Conservation (phyloP, 2,888 invertebrate genomes). For the Axea sp. region DNA sequence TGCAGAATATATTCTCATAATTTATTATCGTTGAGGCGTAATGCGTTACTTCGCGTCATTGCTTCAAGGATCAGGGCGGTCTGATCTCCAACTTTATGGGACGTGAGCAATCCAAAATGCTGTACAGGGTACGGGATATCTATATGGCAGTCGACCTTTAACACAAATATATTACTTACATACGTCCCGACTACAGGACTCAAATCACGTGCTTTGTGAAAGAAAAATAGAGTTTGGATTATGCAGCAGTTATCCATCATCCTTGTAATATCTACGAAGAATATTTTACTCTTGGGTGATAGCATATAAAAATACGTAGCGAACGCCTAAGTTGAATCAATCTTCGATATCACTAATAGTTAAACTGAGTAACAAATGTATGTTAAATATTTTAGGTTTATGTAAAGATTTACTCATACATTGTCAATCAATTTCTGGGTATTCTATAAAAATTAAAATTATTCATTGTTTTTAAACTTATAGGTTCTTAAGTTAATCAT, state of each 20-base stretch:
- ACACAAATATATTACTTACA: slow-evolving; percentile 47
- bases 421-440: no score
- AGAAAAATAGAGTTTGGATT: slow-evolving; percentile 57
- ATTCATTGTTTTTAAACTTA: no score
- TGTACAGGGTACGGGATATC: slow-evolving; percentile 22
- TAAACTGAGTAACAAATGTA: slow-evolving; percentile 26
- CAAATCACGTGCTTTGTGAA: slow-evolving; percentile 45
- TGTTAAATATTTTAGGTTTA: slow-evolving; percentile 4
- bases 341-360: slow-evolving; percentile 35
- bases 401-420: no score
- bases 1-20: slow-evolving; percentile 15
- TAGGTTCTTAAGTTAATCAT: no score
- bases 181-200: slow-evolving; percentile 32
- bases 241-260: slow-evolving; percentile 54
- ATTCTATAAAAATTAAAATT: no score
- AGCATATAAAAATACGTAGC: slow-evolving; percentile 10
- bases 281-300: slow-evolving; percentile 24
- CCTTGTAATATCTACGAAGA: slow-evolving; percentile 33
- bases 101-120: slow-evolving; percentile 48
- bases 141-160: slow-evolving; percentile 18
- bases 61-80: slow-evolving; percentile 36
- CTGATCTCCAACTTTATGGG: slow-evolving; percentile 48
- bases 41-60: slow-evolving; percentile 18
- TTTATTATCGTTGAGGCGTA: slow-evolving; percentile 1
- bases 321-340: slow-evolving; percentile 26